A percentile compares a stretch with the other conserved stretches of the same genome.
These are phyloP conservation scores for Sinocyclocheilus grahami DNA, from an alignment of 2,113 vertebrate species.

Conservation along the genomic window DNA sequence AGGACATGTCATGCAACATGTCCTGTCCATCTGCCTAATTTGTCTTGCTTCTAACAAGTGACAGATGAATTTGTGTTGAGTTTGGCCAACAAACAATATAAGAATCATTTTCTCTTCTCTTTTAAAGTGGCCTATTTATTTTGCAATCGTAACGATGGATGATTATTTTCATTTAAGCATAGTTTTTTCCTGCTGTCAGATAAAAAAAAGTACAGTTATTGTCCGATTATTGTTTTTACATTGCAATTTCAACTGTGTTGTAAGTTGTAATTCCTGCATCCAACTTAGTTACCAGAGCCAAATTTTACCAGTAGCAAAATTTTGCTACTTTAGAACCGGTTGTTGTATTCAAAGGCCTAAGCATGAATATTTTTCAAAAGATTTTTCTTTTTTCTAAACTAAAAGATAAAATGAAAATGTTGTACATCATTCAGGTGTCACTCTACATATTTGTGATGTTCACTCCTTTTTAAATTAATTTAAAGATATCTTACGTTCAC, in stretches of 20 bases:
- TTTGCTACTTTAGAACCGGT: background rate
- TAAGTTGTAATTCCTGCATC: too few species aligned
- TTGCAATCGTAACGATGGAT: background rate
- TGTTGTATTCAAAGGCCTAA: too few species aligned
- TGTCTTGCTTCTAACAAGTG: background rate
- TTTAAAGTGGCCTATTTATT: background rate
- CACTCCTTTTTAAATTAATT: background rate
- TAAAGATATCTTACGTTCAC: background rate
- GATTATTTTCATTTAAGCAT: background rate
- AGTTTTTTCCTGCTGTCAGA: background rate
- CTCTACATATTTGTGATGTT: background rate
- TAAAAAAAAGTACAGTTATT: too few species aligned
- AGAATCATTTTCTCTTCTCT: background rate
- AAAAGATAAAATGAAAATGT: too few species aligned
- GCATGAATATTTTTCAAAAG: too few species aligned
- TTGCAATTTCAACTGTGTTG: too few species aligned
- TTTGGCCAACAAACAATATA: background rate
- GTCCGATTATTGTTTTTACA: too few species aligned
- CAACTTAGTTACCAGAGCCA: too few species aligned
- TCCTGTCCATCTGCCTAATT: background rate
- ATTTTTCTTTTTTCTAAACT: too few species aligned
- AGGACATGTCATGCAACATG: background rate
- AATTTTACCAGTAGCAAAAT: background rate
- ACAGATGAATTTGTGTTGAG: background rate
- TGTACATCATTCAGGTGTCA: background rate